Base-by-base conservation (phyloP, 2,113 vertebrate species). In the Nerophis ophidion region DNA sequence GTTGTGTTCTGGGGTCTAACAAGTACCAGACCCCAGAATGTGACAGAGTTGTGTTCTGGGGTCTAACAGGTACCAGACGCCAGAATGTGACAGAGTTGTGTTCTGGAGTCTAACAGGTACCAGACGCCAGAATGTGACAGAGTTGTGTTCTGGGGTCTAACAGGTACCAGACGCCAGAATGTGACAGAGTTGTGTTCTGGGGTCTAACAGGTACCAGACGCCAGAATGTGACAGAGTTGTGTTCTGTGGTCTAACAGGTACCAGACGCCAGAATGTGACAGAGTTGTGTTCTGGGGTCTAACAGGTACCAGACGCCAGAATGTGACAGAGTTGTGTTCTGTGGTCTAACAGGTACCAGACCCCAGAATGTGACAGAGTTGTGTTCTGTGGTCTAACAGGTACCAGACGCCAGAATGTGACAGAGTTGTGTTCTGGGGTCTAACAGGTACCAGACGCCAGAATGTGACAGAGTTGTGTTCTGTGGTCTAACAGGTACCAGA, bases 141-240 rank as follows among this genome's bases (percentile, higher is more conserved):
- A 0, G 86, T 26, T 26, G 26, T 26, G 26, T 26, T 26, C 26
- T 26, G 26, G 1, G 26, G 26, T 76, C 13, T 77, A 76, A 84
- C 84, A 99, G 96, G 75, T 97, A 98, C 65, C 92, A 95, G 88
- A 93, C 89, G 60, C 97, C 97, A 3, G 93, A 92, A 54, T 99
- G 97, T 75, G 94, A 98, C 85, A 92, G 87, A 0, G 86, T 26
- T 26, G 26, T 26, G 26, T 26, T 26, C 26, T 26, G 26, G 26
- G 26, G 26, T 26, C 26, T 26, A 26, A 26, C 26, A 26, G 26
- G 26, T 97, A 98, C 65, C 92, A 95, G 88, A 93, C 89, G 59
- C 97, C 97, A 3, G 93, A 92, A 54, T 99, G 97, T 75, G 94
- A 98, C 85, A 92, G 88, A 0, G 86, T 26, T 26, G 26, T 26